Evolutionary conservation across 2,113 vertebrate species (phyloP).

Genomic region (Myiagra hebetior): DNA sequence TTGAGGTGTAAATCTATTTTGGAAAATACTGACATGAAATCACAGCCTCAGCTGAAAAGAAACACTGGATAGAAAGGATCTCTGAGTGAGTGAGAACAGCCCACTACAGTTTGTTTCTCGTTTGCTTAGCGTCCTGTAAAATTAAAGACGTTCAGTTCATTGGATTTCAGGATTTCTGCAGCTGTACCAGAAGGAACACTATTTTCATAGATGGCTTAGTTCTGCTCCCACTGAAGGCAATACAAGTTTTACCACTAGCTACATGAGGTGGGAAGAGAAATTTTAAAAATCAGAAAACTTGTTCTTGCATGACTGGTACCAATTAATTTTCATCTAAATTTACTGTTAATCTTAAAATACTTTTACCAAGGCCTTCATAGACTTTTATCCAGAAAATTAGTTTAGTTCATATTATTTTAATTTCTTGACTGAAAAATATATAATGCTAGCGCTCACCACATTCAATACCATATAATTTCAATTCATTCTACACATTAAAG

Average conservation of each 20-base stretch:
- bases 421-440: not conserved
- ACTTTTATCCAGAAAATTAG: not conserved
- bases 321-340: not conserved
- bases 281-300: not conserved
- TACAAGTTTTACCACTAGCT: not conserved
- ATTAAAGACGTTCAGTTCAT: not conserved
- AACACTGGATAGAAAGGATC: not conserved
- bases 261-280: not conserved
- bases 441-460: not conserved
- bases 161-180: not conserved
- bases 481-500: not conserved
- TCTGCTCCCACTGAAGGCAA: not conserved
- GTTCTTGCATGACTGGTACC: not conserved
- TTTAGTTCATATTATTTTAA: not conserved
- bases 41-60: not conserved
- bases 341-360: not conserved
- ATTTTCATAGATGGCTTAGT: not conserved
- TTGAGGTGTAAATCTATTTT: not conserved
- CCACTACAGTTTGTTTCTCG: not conserved
- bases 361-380: not conserved
- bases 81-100: not conserved
- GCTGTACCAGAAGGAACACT: not conserved
- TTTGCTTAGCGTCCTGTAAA: not conserved
- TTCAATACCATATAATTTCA: not conserved
- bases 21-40: not conserved